Conservation (phyloP, 2,888 invertebrate genomes). For the Andrena dorsata region DNA sequence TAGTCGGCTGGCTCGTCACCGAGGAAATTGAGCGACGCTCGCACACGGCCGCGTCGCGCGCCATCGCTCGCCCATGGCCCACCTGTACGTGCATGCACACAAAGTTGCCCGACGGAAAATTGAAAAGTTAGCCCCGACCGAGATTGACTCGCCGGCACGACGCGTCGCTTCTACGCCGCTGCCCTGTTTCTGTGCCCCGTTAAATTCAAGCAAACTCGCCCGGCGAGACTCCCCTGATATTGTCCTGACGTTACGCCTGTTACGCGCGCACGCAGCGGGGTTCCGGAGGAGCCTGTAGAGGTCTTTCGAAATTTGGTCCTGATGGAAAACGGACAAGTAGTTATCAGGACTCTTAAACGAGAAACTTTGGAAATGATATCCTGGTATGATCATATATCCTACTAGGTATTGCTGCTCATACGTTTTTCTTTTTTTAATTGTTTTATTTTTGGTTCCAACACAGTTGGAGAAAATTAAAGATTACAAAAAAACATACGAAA, state of each 20-base stretch:
- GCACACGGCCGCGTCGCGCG: slow-evolving; percentile 5
- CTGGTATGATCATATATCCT: no score
- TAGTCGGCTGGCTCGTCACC: slow-evolving; percentile 67
- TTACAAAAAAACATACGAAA: no score
- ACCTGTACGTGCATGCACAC: slow-evolving; percentile 21
- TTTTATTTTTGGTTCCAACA: no score
- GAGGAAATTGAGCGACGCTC: slow-evolving; percentile 72
- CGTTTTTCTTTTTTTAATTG: no score
- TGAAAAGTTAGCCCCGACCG: slow-evolving; percentile 75
- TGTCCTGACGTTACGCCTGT: not conserved
- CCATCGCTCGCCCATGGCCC: slow-evolving; percentile 5
- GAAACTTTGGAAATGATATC: no score
- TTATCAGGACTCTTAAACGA: no score
- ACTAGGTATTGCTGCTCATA: no score
- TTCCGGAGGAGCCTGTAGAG: not conserved
- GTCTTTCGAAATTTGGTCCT: not conserved
- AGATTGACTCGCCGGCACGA: slow-evolving; percentile 64
- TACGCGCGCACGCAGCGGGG: not conserved
- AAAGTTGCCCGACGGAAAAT: slow-evolving; percentile 72
- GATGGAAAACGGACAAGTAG: no score
- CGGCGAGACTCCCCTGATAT: not conserved
- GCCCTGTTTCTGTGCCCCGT: slow-evolving; percentile 14
- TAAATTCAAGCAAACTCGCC: slow-evolving; percentile 10
- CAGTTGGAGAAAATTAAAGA: no score
- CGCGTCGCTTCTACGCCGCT: slow-evolving; percentile 23